Base-by-base conservation (phyloP, 2,888 invertebrate genomes). In the Pristionchus japonicus region DNA sequence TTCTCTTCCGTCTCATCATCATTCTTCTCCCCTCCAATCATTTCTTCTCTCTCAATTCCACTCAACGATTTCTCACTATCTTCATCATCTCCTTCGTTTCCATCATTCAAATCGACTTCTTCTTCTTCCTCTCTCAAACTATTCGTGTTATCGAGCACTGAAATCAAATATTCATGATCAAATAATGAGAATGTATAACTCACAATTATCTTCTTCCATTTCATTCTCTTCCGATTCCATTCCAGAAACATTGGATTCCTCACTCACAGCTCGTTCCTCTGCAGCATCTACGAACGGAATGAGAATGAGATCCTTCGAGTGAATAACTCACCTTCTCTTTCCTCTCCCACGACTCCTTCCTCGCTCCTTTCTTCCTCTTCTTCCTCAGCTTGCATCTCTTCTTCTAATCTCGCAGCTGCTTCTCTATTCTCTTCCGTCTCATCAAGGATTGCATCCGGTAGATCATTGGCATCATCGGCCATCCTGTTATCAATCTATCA, bases 351-450 rank as follows among this genome's bases (percentile, higher is more conserved):
- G n/a, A n/a, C 31, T 61, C 40, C 23, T 31, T 27, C 23, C 43
- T n/a, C 40, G 15, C 17, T 13, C 23, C 37, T 85, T 27, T 27
- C 37, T 31, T 40, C 40, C 43, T 40, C 40, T 40, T 34, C 74
- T 40, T 43, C 67, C 17, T 67, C 67, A 64, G 27, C 64, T 13
- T 64, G 31, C 74, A 43, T 74, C 40, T 74, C 74, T 43, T 43
- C 74, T 74, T 43, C 74, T 40, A 74, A 20, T 23, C 74, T 74
- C n/a, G 40, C 74, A 40, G 74, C 74, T 74, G 40, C 74, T 40
- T 43, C 74, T 74, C 74, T 40, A 23, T 37, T 40, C 74, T 37
- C 74, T 23, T 67, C 74, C 11, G 40, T 40, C 40, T 43, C 74
- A 74, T 40, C 40, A 11, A 40, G 40, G 40, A 74, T 40, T 40